Conservation (phyloP, 2,113 vertebrate genomes). For the Passer domesticus region DNA sequence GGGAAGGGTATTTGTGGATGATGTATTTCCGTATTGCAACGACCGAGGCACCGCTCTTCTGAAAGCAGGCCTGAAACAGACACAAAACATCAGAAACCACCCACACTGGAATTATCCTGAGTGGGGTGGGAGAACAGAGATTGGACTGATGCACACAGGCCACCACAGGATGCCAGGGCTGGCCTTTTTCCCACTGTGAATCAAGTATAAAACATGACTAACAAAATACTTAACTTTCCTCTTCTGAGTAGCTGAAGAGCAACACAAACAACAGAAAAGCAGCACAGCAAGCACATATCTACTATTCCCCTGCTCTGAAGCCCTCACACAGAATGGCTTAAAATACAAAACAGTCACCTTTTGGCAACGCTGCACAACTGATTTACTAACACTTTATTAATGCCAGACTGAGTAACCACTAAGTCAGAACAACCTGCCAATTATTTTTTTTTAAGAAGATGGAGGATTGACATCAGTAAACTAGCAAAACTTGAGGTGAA, state of each 20-base stretch:
- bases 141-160: background rate
- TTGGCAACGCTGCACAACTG: background rate
- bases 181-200: background rate
- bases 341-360: background rate
- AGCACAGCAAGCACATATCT: background rate
- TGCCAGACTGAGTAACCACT: background rate
- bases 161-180: background rate
- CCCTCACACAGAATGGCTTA: background rate
- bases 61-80: slow-evolving; percentile 84
- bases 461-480: background rate
- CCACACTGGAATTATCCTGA: background rate
- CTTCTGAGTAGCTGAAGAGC: background rate
- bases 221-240: background rate
- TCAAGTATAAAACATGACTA: background rate
- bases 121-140: background rate
- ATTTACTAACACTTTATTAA: background rate
- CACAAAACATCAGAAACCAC: background rate
- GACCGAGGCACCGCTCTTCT: slow-evolving; percentile 86
- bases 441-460: background rate
- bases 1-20: slow-evolving; percentile 88
- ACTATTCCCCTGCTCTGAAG: background rate
- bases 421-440: background rate
- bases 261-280: background rate
- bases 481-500: background rate
- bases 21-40: slow-evolving; percentile 93